Percentiles rank a stretch among this genome's conserved stretches.
Conservation (phyloP, 2,888 invertebrate genomes). For the Dryomyza anilis region DNA sequence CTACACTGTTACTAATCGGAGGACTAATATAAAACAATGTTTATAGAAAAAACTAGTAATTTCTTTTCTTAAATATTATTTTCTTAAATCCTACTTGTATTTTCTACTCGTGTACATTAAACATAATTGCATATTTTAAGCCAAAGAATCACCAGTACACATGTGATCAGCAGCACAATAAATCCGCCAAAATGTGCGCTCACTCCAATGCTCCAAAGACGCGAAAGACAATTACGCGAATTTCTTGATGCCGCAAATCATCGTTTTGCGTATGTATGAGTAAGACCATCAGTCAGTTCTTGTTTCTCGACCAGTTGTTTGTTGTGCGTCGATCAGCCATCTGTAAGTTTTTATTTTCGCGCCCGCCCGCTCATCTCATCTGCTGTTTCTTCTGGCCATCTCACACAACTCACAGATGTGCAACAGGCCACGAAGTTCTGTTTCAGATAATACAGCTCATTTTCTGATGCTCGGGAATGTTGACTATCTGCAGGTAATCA, state of each 20-base stretch:
- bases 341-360: not conserved
- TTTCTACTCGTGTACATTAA: constrained; percentile 11
- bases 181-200: no score
- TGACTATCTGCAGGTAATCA: constrained; percentile 29
- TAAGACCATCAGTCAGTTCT: not conserved
- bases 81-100: no score
- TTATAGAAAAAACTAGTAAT: no score
- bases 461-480: constrained; percentile 17
- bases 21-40: no score
- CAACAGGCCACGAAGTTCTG: constrained; percentile 1
- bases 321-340: not conserved
- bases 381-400: not conserved
- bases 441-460: constrained; percentile 28
- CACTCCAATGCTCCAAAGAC: no score
- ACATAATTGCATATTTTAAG: constrained; percentile 10
- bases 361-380: no score
- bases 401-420: constrained; percentile 6
- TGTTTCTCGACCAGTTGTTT: no score
- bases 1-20: no score
- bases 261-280: not conserved
- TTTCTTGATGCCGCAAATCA: not conserved
- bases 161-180: not conserved
- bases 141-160: not conserved
- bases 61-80: no score
- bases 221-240: not conserved